phyloP scores from a whole-genome alignment of 92 coral and sea anemone species.

The Umimayanthus chanpuru region DNA sequence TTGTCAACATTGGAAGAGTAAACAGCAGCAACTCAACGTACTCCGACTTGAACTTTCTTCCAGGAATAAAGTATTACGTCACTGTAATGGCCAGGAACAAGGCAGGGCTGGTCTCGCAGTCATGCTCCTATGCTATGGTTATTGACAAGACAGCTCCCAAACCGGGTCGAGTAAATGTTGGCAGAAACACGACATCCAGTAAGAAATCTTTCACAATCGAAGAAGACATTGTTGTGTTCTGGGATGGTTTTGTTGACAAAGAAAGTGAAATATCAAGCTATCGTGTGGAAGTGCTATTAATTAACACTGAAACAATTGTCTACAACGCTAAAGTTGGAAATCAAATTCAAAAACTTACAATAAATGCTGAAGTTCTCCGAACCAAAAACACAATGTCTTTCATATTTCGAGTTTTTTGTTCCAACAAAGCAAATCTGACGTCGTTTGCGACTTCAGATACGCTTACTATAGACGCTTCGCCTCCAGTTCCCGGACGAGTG shows the following conservation, averaged over 20 bases:
- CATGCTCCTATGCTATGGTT: conserved; percentile 87
- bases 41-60: conserved; percentile 58
- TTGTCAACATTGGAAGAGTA: conserved; percentile 80
- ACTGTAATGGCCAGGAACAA: conserved; percentile 85
- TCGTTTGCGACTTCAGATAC: conserved; percentile 49
- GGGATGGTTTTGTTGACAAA: conserved; percentile 73
- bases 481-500: conserved; percentile 69
- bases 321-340: conserved; percentile 25
- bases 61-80: conserved; percentile 82
- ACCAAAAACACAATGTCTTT: conserved; percentile 46
- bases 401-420: conserved; percentile 58
- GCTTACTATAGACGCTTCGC: conserved; percentile 69
- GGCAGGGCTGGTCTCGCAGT: conserved; percentile 82
- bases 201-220: conserved; percentile 44
- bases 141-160: conserved; percentile 79
- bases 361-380: not conserved
- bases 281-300: conserved; percentile 47
- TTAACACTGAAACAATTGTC: not conserved
- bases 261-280: conserved; percentile 81
- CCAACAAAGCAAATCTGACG: conserved; percentile 79
- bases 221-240: conserved; percentile 44
- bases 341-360: conserved; percentile 28
- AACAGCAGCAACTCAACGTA: conserved; percentile 75
- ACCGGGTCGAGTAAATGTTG: conserved; percentile 60
- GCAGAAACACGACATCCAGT: conserved; percentile 25